Base-by-base conservation (phyloP, 2,888 invertebrate species). In the Tethea ocularis region DNA sequence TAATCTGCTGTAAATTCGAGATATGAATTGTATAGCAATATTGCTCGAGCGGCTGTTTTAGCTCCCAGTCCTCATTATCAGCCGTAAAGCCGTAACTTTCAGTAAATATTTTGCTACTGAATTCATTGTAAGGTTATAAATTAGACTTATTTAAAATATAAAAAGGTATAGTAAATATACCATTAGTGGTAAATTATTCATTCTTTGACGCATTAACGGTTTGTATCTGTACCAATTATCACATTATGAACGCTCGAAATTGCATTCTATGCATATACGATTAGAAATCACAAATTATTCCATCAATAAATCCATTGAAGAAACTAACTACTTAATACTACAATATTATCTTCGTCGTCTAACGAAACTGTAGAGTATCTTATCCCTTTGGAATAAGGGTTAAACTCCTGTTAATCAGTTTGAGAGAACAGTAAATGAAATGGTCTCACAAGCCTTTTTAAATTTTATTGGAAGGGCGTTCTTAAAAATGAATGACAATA, bases 381-480 rank as follows among this genome's bases (percentile, higher is more conserved):
- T 17, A 20, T 1, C 46, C 3, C 17, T 1, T 20, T 20, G 20
- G 5, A 36, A 54, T 54, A 54, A 33, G 54, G 33, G 6, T 36
- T 1, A 54, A 13, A 15, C 33, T 54, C 22, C 2, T 22, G 4
- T 15, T n/a, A 4, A 7, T 53, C 0, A 2, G 1, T 17, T 22
- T 5, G 33, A 15, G 15, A 20, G 4, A 33, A 22, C 17, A 17
- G 0, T 7, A 54, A 22, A 20, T 20, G 63, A 17, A 66, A 59
- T 24, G 23, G 63, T 61, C 24, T 24, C 41, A 26, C 29, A 55
- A 59, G 55, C 60, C 67, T 62, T 64, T 68, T 69, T 68, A 63
- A 68, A 41, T 60, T 56, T 70, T 71, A 74, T 74, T 69, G 68
- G 29, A 22, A 59, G 72, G 73, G 73, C 74, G 73, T 73, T 71